Base-by-base conservation (phyloP, 2,113 vertebrate genomes). In the Monarcha castaneiventris region DNA sequence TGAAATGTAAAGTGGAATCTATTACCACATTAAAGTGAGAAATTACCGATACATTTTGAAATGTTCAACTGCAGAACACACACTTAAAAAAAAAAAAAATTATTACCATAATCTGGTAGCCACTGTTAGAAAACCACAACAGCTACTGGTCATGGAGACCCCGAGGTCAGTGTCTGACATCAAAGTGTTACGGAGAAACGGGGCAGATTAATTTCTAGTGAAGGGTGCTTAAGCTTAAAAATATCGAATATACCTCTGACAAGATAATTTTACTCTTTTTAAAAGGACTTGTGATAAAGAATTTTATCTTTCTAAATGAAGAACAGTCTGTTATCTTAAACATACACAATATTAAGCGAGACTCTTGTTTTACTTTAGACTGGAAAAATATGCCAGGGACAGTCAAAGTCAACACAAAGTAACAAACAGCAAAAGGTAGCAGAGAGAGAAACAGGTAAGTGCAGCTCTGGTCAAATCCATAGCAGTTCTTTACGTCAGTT, bases 391-490 rank as follows among this genome's bases (percentile, higher is more conserved):
- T 89, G 97, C 97, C 96, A 97, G 97, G 97, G 97, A 97, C 97
- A 97, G 97, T 97, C 97, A 97, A 98, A 96, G 97, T 96, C 97
- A 97, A 98, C 98, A 97, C 96, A 97, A 98, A 97, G 94, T 97
- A 97, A 97, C 97, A 97, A 97, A 97, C 97, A 97, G 98, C 96
- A 93, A 93, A 96, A 97, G 96, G 93, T 88, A 95, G 96, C 97
- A 97, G 94, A 93, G 95, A 97, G 92, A 96, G 97, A 97, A 97
- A 97, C 93, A 98, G 98, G 73, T 96, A 96, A 99, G 98, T 98
- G 99, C 99, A 98, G 98, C 98, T 98, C 98, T 98, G 98, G 98
- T 98, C 98, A 98, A 98, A 98, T 98, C 98, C 97, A 98, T 97
- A 98, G 97, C 97, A 97, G 97, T 98, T 97, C 90, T 96, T 96